These are phyloP conservation scores for Rhodophaea formosa DNA, from an alignment of 2,888 invertebrate genomes.

Conservation along the genomic window DNA sequence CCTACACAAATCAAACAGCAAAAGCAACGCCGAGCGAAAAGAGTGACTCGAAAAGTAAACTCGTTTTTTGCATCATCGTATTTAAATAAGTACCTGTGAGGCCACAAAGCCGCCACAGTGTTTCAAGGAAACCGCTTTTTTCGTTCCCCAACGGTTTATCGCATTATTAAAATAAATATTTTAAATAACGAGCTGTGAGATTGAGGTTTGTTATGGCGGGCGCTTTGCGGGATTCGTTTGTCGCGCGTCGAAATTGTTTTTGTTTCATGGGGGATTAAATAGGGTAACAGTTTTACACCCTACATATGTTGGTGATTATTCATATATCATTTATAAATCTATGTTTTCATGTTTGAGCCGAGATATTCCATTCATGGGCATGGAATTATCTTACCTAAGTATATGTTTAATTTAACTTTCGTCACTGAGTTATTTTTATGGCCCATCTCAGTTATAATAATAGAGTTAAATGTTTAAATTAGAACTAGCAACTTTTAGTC, in stretches of 20 bases:
- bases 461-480: no score
- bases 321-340: no score
- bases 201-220: slow-evolving; percentile 36
- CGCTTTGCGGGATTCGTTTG: slow-evolving; percentile 40
- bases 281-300: slow-evolving; percentile 13
- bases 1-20: slow-evolving; percentile 1
- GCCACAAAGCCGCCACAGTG: slow-evolving; percentile 34
- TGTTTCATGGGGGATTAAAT: slow-evolving; percentile 38
- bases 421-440: no score
- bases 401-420: no score
- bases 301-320: neutral
- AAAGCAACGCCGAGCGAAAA: neutral
- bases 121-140: slow-evolving; percentile 35
- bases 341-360: no score
- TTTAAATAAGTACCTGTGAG: slow-evolving; percentile 27
- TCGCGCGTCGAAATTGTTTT: slow-evolving; percentile 41
- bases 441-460: no score
- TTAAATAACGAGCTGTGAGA: slow-evolving; percentile 48
- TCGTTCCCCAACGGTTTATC: slow-evolving; percentile 33
- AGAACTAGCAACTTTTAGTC: no score
- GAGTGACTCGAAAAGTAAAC: slow-evolving; percentile 11
- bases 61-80: slow-evolving; percentile 15
- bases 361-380: no score
- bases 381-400: no score
- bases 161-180: slow-evolving; percentile 54